Evolutionary conservation across 2,113 vertebrate species (phyloP).

Genomic region (Dipodomys merriami): DNA sequence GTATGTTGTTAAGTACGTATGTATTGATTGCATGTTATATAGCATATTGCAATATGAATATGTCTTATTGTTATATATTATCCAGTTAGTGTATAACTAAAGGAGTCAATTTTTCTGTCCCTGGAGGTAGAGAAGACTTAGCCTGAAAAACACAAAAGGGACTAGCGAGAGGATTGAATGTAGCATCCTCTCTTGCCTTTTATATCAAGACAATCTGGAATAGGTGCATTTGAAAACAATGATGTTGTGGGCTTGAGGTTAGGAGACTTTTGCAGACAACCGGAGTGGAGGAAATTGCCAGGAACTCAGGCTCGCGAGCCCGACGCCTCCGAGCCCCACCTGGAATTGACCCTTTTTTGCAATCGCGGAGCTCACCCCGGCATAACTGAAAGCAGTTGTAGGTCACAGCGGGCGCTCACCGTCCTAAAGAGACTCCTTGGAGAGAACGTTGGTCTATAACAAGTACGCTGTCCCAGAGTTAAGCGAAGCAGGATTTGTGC

Average conservation of each 20-base stretch:
- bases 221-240: no score
- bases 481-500: accelerated
- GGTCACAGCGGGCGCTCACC: accelerated
- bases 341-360: not conserved
- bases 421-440: not conserved
- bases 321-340: not conserved
- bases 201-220: not conserved
- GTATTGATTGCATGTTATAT: not conserved
- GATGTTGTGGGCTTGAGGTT: no score
- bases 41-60: not conserved
- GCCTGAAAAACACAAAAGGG: not conserved
- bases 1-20: not conserved
- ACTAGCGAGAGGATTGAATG: no score
- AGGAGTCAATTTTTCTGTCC: not conserved
- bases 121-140: not conserved
- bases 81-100: not conserved
- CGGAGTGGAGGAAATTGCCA: accelerated
- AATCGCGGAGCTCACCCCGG: not conserved
- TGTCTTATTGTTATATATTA: not conserved
- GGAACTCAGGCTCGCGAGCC: not conserved
- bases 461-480: not conserved
- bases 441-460: not conserved
- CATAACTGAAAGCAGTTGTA: accelerated
- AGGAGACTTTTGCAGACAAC: no score
- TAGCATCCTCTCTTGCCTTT: not conserved